A percentile compares a stretch with the other conserved stretches of the same genome.
These are phyloP conservation scores for Rotaria magnacalcarata DNA, from an alignment of 2,888 invertebrate genomes.

Conservation along the genomic window DNA sequence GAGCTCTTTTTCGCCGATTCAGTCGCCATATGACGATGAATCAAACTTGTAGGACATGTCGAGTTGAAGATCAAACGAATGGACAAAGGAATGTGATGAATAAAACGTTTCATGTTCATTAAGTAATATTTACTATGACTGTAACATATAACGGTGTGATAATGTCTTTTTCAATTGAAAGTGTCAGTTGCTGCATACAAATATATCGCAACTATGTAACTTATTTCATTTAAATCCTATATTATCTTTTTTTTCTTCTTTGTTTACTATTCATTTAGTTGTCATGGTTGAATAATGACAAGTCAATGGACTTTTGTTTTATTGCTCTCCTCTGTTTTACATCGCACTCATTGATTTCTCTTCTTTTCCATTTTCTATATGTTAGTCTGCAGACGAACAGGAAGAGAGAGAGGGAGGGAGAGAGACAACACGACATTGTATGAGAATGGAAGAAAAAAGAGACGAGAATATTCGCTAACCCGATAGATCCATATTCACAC, in stretches of 20 bases:
- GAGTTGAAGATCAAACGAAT: not conserved
- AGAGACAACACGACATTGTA: not conserved
- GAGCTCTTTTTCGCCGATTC: not conserved
- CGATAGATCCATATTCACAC: constrained; percentile 1
- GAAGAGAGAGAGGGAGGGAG: not conserved
- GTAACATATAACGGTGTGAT: not conserved
- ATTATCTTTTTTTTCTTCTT: not conserved
- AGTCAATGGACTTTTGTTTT: not conserved
- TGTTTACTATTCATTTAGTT: not conserved
- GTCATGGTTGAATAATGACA: not conserved
- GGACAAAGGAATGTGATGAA: not conserved
- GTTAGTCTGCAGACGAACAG: not conserved
- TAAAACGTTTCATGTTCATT: not conserved
- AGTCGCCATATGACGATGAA: not conserved
- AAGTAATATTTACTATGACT: not conserved
- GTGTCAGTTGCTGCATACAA: not conserved
- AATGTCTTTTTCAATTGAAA: not conserved
- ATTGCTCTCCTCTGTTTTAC: not conserved
- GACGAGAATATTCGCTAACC: not conserved
- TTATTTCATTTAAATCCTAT: not conserved
- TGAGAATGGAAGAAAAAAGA: not conserved
- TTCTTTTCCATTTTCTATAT: not conserved
- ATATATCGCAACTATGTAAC: not conserved
- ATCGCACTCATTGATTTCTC: not conserved
- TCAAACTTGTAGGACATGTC: not conserved